Conservation (phyloP, 2,888 invertebrate species). For the Cryptophagus acutangulus region DNA sequence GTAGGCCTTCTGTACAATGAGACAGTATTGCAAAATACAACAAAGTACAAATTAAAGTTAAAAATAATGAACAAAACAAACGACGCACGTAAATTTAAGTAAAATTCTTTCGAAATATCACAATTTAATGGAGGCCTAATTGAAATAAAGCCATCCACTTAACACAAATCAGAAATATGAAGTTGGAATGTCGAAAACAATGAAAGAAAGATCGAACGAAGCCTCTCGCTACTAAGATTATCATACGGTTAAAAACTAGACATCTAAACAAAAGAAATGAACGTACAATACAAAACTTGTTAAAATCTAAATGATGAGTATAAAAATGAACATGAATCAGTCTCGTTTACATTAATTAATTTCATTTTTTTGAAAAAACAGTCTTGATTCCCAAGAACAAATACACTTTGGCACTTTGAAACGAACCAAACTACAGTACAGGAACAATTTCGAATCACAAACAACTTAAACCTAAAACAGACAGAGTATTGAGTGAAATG, state of each 20-base stretch:
- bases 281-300: background rate
- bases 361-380: no score
- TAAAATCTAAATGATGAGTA: slow-evolving; percentile 2
- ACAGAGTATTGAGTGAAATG: slow-evolving; percentile 4
- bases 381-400: slow-evolving; percentile 22
- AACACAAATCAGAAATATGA: slow-evolving; percentile 5
- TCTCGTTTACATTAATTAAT: no score
- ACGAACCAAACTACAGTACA: slow-evolving; percentile 16
- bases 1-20: slow-evolving; percentile 18
- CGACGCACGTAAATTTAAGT: background rate
- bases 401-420: slow-evolving; percentile 30
- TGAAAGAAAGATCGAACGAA: slow-evolving; percentile 5
- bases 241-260: slow-evolving; percentile 12
- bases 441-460: slow-evolving; percentile 22
- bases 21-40: no score
- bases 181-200: slow-evolving; percentile 11
- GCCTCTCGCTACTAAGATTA: no score
- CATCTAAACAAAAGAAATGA: slow-evolving; percentile 1
- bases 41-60: no score
- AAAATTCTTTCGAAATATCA: slow-evolving; percentile 20
- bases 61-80: background rate
- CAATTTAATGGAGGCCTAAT: slow-evolving; percentile 21
- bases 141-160: slow-evolving; percentile 9
- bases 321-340: slow-evolving; percentile 20
- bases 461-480: slow-evolving; percentile 8